Evolutionary conservation across 1,140 invertebrate species (phyloP).

Genomic region (Drosophila lowei): DNA sequence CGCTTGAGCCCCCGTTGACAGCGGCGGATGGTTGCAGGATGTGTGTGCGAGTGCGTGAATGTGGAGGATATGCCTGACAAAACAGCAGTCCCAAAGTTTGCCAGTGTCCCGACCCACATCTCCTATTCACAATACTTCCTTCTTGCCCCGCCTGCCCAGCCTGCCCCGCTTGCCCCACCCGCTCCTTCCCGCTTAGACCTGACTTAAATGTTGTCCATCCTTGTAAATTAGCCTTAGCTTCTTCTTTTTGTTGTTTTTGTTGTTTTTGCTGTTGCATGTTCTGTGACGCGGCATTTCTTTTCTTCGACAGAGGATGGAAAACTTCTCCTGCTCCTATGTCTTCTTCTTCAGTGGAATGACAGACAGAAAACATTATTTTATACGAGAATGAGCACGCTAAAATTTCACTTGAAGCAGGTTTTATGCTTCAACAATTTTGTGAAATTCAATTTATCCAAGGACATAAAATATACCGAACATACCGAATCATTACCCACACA

Average conservation of each 20-base stretch:
- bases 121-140: constrained; percentile 3
- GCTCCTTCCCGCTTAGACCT: constrained; percentile 26
- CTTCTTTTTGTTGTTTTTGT: constrained; percentile 14
- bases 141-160: background rate
- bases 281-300: constrained; percentile 64
- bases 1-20: constrained; percentile 36
- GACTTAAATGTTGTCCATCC: constrained; percentile 71
- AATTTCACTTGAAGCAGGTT: constrained; percentile 79
- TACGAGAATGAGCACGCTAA: constrained; percentile 79
- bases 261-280: constrained; percentile 37
- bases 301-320: constrained; percentile 39
- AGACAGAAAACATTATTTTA: constrained; percentile 80
- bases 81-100: constrained; percentile 45
- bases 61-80: constrained; percentile 19
- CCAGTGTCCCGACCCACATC: background rate
- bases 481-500: constrained; percentile 77
- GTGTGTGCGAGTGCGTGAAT: constrained; percentile 46
- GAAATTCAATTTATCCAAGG: constrained; percentile 81
- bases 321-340: constrained; percentile 33
- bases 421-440: constrained; percentile 82
- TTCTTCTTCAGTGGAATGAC: constrained; percentile 58
- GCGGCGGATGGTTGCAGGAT: constrained; percentile 23
- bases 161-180: too few species aligned
- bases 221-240: constrained; percentile 73
- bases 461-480: constrained; percentile 69